Conservation (phyloP, 2,797 vertebrate genomes). For the Sebastes wilsoni region DNA sequence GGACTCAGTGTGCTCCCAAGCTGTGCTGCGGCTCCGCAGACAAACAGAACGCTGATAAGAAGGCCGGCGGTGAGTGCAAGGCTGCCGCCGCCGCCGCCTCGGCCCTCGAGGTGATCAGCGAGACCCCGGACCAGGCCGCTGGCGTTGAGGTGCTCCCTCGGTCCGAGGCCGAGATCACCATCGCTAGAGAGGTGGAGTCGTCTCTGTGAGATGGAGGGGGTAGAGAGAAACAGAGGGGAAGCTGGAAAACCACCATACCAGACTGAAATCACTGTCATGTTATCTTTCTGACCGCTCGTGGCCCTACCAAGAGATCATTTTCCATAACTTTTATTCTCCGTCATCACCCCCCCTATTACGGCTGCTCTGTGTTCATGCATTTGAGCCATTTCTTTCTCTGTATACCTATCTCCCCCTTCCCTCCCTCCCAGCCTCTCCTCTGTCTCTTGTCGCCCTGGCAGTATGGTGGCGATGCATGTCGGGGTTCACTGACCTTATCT, state of each 20-base stretch:
- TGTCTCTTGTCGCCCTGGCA: slow-evolving; percentile 51
- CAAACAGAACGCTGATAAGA: slow-evolving; percentile 69
- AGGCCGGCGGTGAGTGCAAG: slow-evolving; percentile 56
- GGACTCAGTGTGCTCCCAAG: slow-evolving; percentile 96
- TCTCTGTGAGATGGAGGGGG: slow-evolving; percentile 85
- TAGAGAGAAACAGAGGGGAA: neutral
- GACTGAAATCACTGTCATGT: slow-evolving; percentile 32
- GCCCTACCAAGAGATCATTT: slow-evolving; percentile 2
- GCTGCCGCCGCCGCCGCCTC: slow-evolving; percentile 38
- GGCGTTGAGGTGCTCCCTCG: slow-evolving; percentile 50
- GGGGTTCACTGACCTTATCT: slow-evolving; percentile 58
- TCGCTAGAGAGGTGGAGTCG: slow-evolving; percentile 89
- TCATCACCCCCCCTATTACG: neutral
- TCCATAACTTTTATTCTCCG: slow-evolving; percentile 1
- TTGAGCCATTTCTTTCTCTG: slow-evolving; percentile 5
- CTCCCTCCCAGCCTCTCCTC: slow-evolving; percentile 5
- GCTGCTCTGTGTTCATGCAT: neutral
- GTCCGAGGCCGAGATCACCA: slow-evolving; percentile 75
- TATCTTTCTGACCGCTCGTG: neutral
- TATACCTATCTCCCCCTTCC: slow-evolving; percentile 6
- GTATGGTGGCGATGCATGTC: slow-evolving; percentile 56
- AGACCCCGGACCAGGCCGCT: slow-evolving; percentile 64
- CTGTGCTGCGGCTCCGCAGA: slow-evolving; percentile 89
- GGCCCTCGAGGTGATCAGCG: slow-evolving; percentile 87
- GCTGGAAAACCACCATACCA: slow-evolving; percentile 49